phyloP scores from a whole-genome alignment of 2,113 vertebrate genomes.

The Origma solitaria region DNA sequence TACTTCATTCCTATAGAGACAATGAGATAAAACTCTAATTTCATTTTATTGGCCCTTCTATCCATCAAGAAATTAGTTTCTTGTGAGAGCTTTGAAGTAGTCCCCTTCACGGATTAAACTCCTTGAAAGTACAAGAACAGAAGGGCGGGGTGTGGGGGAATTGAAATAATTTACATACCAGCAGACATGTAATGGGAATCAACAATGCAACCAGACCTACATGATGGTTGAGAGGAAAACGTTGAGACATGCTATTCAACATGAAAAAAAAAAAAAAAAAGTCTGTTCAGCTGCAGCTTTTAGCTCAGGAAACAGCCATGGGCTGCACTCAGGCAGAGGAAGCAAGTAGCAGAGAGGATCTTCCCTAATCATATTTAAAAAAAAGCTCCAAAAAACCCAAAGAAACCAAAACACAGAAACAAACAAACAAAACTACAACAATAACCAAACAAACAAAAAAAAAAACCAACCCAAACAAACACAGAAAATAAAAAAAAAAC shows the following conservation, averaged over 20 bases:
- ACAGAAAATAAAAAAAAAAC: not conserved
- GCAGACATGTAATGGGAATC: constrained; percentile 65
- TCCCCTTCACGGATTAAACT: constrained; percentile 69
- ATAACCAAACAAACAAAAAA: not conserved
- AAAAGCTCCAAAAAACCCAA: not conserved
- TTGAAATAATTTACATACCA: constrained; percentile 69
- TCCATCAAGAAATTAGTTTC: constrained; percentile 67
- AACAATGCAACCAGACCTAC: constrained; percentile 70
- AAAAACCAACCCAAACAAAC: not conserved
- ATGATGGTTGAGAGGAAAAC: constrained; percentile 66
- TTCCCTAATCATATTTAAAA: constrained; percentile 20
- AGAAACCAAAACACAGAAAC: no score
- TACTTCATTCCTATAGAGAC: constrained; percentile 70
- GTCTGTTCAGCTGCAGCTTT: constrained; percentile 50
- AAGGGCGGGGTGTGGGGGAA: constrained; percentile 45
- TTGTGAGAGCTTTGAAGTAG: constrained; percentile 70
- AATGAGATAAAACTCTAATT: constrained; percentile 74
- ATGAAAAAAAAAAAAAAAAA: not conserved
- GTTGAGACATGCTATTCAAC: constrained; percentile 65
- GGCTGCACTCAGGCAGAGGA: constrained; percentile 54
- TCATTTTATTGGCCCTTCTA: constrained; percentile 69
- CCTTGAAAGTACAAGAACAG: constrained; percentile 67
- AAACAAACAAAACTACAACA: no score
- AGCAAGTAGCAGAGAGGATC: constrained; percentile 35
- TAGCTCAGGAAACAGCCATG: constrained; percentile 50